These are phyloP conservation scores for Yasuhikotakia modesta DNA, from an alignment of 2,797 vertebrate genomes.

Conservation along the genomic window DNA sequence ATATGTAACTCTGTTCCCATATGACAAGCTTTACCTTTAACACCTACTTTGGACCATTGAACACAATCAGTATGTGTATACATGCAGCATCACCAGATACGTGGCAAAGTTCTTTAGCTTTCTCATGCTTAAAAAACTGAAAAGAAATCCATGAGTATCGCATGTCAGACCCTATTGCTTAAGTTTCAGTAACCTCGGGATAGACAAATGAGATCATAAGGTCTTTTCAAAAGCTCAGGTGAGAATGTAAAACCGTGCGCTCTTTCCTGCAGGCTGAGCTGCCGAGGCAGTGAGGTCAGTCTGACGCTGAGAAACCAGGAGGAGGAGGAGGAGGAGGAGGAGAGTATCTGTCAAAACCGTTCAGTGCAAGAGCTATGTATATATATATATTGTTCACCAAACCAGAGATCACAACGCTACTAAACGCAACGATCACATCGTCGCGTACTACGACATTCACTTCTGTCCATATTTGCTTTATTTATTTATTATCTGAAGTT, in stretches of 20 bases:
- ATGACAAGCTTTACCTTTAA: too few species aligned
- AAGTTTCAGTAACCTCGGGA: slow-evolving; percentile 21
- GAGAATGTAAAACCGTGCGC: too few species aligned
- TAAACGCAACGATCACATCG: background rate
- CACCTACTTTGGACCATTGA: too few species aligned
- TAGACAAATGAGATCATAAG: slow-evolving; percentile 1
- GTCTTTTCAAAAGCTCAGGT: background rate
- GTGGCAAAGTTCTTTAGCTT: too few species aligned
- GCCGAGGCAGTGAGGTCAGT: slow-evolving; percentile 38
- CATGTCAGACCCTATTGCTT: background rate
- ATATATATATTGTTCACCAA: slow-evolving; percentile 9
- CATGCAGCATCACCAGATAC: too few species aligned
- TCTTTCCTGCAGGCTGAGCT: slow-evolving; percentile 10
- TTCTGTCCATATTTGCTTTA: background rate
- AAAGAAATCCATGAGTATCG: background rate
- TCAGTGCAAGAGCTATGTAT: background rate
- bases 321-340: slow-evolving; percentile 29
- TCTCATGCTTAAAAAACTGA: too few species aligned
- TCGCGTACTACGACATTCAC: background rate
- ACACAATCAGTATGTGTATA: too few species aligned
- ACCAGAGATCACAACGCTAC: background rate
- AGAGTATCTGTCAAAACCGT: slow-evolving; percentile 9
- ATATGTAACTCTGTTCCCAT: too few species aligned
- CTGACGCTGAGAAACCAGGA: slow-evolving; percentile 13
- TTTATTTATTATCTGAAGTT: slow-evolving; percentile 10